A percentile compares a stretch with the other conserved stretches of the same genome.
Evolutionary conservation across 2,888 invertebrate genomes (phyloP).

Genomic region (Ectemnius lituratus): DNA sequence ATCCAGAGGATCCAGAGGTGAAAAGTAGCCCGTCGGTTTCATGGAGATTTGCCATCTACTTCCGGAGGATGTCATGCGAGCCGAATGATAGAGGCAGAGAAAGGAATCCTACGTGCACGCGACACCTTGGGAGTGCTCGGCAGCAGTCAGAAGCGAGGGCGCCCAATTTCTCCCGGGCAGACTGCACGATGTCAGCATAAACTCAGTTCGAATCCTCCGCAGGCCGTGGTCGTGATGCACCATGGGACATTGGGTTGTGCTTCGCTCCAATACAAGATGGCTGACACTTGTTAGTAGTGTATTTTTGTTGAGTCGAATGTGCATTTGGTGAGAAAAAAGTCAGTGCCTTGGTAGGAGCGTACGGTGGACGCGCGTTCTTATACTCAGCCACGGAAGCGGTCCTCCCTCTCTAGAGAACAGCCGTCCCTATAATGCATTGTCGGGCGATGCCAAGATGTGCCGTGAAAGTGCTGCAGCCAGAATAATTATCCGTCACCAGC

Average conservation of each 20-base stretch:
- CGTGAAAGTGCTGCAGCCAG: conserved; percentile 62
- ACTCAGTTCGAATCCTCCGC: conserved; percentile 40
- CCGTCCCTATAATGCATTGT: conserved; percentile 56
- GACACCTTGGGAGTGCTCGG: too few species aligned
- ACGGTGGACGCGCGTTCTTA: conserved; percentile 31
- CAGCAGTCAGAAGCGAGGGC: too few species aligned
- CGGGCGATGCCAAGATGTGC: conserved; percentile 63
- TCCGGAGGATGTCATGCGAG: too few species aligned
- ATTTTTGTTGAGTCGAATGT: conserved; percentile 67
- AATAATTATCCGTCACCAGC: conserved; percentile 65
- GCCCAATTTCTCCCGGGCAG: not conserved
- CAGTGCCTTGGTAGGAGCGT: conserved; percentile 60
- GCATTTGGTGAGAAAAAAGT: conserved; percentile 57
- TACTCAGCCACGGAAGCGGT: conserved; percentile 34
- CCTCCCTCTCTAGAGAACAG: conserved; percentile 38
- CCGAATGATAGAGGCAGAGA: too few species aligned
- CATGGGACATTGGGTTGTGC: conserved; percentile 61
- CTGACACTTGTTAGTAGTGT: conserved; percentile 78
- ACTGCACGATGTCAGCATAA: conserved; percentile 28
- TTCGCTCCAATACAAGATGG: conserved; percentile 76
- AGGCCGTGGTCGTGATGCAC: conserved; percentile 54
- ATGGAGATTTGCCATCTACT: too few species aligned
- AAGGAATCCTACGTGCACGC: too few species aligned
- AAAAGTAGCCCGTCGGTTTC: too few species aligned
- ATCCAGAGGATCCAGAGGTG: too few species aligned